These are phyloP conservation scores for Philotrypesis tridentata DNA, from an alignment of 1,140 invertebrate genomes.

Conservation along the genomic window DNA sequence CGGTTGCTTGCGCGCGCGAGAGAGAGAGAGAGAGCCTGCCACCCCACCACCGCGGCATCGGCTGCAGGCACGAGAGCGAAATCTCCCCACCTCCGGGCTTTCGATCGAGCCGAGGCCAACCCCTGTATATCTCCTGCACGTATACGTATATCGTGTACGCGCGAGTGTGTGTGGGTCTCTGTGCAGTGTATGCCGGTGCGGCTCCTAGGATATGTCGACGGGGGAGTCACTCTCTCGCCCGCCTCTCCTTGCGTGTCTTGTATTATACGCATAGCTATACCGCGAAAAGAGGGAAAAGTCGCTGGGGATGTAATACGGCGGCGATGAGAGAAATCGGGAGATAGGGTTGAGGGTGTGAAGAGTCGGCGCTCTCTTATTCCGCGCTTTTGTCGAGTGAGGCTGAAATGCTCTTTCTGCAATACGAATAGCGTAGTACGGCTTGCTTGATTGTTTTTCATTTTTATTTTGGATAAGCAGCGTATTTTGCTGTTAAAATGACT, in stretches of 20 bases:
- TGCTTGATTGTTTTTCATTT: too few species aligned
- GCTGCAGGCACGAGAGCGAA: slow-evolving; percentile 44
- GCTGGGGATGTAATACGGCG: slow-evolving; percentile 19
- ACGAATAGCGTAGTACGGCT: too few species aligned
- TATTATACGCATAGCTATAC: neutral
- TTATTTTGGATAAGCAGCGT: too few species aligned
- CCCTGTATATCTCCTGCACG: slow-evolving; percentile 61
- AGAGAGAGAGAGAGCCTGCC: neutral
- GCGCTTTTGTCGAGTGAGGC: too few species aligned
- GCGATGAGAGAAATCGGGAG: slow-evolving; percentile 44
- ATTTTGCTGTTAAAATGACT: too few species aligned
- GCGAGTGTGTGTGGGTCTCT: slow-evolving; percentile 60
- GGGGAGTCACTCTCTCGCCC: slow-evolving; percentile 67
- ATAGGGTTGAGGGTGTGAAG: slow-evolving; percentile 47
- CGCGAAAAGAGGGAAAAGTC: slow-evolving; percentile 48
- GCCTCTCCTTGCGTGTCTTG: slow-evolving; percentile 39
- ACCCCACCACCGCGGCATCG: slow-evolving; percentile 42
- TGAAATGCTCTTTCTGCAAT: too few species aligned
- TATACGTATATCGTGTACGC: slow-evolving; percentile 32
- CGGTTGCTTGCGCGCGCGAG: neutral
- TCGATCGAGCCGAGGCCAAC: slow-evolving; percentile 63
- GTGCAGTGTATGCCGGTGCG: slow-evolving; percentile 50
- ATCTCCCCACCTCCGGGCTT: slow-evolving; percentile 58
- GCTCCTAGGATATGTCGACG: slow-evolving; percentile 45
- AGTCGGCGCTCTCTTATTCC: too few species aligned